Base-by-base conservation (phyloP, 1,140 invertebrate species). In the Ridgeia piscesae region DNA sequence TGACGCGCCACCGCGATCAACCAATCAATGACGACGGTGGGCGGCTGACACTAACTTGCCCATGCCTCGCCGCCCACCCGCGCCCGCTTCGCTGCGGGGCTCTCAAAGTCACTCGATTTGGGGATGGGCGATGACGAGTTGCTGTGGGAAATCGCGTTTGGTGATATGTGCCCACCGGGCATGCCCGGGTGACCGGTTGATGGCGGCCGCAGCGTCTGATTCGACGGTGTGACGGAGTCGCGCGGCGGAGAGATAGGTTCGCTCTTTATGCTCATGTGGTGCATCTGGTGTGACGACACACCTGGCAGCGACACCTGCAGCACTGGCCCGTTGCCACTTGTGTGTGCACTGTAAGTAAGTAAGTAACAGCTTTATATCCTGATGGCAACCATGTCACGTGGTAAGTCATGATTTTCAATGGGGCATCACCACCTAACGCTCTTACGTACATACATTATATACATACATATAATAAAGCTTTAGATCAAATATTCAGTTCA, bases 231-330 rank as follows among this genome's bases (percentile, higher is more conserved):
- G 35, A 94, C 96, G 94, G 97, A 96, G 94, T 97, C 97, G 92
- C 97, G 96, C 6, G 98, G 98, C 92, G 98, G 98, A 94, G 98
- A 98, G 95, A 99, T 98, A 31, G 98, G 98, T 96, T 99, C 98
- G 94, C 98, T 98, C 96, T 99, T 99, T 95, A 99, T 98, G 96
- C 98, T 98, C 92, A 99, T 97, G 93, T 98, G 77, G 88, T 77
- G 48, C 58, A 77, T 77, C 58, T 77, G 58, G 27, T 77, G 58
- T 77, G 58, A 8, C 0, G 33, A 35, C 8, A 91, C 31, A 9
- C 50, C 91, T 31, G 35, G 17, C 35, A 91, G 31, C 0, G 50
- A 35, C 33, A 91, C 33, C 42, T 91, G 42, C 4, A 35, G 11
- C 42, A 35, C 33, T 9, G 35, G n/a, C 9, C 91, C 35, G 0